These are phyloP conservation scores for Heterodera carotae DNA, from an alignment of 1,140 invertebrate genomes.

Conservation along the genomic window DNA sequence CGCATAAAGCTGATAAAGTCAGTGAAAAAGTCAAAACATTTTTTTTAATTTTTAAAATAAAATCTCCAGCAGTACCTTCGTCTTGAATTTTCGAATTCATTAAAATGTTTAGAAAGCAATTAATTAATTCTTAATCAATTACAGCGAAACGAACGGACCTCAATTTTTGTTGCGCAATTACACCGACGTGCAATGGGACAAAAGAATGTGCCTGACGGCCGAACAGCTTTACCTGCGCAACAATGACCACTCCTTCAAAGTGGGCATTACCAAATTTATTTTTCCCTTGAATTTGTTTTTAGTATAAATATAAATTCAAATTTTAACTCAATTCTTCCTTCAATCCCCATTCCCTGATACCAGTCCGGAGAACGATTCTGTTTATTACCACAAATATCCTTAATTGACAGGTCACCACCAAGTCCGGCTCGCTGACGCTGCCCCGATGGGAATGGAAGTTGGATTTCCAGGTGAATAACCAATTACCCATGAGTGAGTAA, in stretches of 20 bases:
- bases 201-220: slow-evolving; percentile 64
- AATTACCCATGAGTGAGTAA: too few relatives aligned
- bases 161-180: slow-evolving; percentile 68
- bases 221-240: slow-evolving; percentile 39
- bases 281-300: background rate
- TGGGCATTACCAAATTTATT: slow-evolving; percentile 18
- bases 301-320: too few relatives aligned
- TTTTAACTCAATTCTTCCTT: too few relatives aligned
- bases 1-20: slow-evolving; percentile 49
- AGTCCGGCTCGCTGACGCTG: slow-evolving; percentile 66
- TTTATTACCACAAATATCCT: background rate
- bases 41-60: too few relatives aligned
- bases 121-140: slow-evolving; percentile 23
- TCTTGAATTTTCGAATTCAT: too few relatives aligned
- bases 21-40: slow-evolving; percentile 10
- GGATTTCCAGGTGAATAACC: slow-evolving; percentile 60
- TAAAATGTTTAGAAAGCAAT: background rate
- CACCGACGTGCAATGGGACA: slow-evolving; percentile 68
- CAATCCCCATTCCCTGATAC: too few relatives aligned
- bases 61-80: too few relatives aligned
- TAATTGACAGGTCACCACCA: slow-evolving; percentile 66
- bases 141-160: slow-evolving; percentile 65
- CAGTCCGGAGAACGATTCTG: too few relatives aligned
- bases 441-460: slow-evolving; percentile 68
- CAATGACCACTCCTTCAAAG: slow-evolving; percentile 39